Evolutionary conservation across 2,113 vertebrate genomes (phyloP).

Genomic region (Syngnathus floridae): DNA sequence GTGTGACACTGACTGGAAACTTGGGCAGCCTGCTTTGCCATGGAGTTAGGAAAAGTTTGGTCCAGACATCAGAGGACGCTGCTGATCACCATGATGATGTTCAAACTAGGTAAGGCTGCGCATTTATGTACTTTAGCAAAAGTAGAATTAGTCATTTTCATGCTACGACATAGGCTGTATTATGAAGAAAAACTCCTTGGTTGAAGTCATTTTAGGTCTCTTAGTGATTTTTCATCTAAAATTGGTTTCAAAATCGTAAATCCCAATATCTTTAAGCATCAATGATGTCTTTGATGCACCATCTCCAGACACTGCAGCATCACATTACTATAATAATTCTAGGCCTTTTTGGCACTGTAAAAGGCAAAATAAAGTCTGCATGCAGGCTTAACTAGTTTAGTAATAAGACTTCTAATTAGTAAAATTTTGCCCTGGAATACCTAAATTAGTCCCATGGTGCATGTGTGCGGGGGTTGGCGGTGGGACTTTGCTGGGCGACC

Average conservation of each 20-base stretch:
- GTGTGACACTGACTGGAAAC: conserved; percentile 15
- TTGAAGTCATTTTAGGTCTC: neutral
- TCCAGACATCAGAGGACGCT: conserved; percentile 48
- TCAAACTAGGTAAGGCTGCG: conserved; percentile 65
- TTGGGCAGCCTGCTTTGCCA: conserved; percentile 23
- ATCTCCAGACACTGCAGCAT: neutral
- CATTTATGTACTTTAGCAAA: neutral
- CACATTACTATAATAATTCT: neutral
- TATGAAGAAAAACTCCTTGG: neutral
- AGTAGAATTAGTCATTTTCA: neutral
- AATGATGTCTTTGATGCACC: neutral
- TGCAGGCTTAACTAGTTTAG: neutral
- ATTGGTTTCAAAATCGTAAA: neutral
- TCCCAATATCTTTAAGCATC: neutral
- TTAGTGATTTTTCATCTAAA: neutral
- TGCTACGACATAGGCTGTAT: too few species aligned
- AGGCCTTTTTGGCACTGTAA: neutral
- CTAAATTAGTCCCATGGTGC: conserved; percentile 3
- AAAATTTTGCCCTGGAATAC: neutral
- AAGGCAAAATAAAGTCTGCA: neutral
- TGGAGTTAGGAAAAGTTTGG: conserved; percentile 61
- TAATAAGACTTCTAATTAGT: neutral
- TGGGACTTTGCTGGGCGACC: conserved; percentile 6
- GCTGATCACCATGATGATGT: conserved; percentile 64
- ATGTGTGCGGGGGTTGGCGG: conserved; percentile 6